Percentiles rank a stretch among this genome's conserved stretches.
These are phyloP conservation scores for Pseudopleuronectes americanus DNA, from an alignment of 2,797 vertebrate species.

Conservation along the genomic window DNA sequence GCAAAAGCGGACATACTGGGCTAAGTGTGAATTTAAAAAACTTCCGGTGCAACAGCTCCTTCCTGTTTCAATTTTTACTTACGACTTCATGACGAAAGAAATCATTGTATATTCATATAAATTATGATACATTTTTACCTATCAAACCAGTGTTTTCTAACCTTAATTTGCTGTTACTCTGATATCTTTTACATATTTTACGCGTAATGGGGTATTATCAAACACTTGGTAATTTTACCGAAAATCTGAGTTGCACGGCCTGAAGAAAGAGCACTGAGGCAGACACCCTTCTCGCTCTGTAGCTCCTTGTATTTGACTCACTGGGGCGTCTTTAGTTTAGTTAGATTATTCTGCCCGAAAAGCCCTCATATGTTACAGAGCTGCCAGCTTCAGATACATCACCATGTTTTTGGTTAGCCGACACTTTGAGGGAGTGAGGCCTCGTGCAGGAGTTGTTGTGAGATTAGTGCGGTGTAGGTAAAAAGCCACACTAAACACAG, in stretches of 20 bases:
- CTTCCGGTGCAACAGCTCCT: too few species aligned
- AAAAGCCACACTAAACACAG: slow-evolving; percentile 57
- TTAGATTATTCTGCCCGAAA: slow-evolving; percentile 16
- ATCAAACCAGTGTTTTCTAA: too few species aligned
- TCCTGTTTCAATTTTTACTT: too few species aligned
- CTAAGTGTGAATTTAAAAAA: too few species aligned
- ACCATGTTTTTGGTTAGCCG: slow-evolving; percentile 38
- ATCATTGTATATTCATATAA: too few species aligned
- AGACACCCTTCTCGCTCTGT: too few species aligned
- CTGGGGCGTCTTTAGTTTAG: slow-evolving; percentile 6
- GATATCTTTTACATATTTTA: background rate
- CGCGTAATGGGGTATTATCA: background rate
- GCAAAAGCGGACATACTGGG: too few species aligned
- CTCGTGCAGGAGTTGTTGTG: slow-evolving; percentile 36
- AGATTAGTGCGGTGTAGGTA: slow-evolving; percentile 59
- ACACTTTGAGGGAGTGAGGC: slow-evolving; percentile 24
- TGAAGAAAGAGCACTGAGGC: too few species aligned
- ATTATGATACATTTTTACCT: too few species aligned
- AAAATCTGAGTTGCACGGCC: background rate
- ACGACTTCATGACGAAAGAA: too few species aligned
- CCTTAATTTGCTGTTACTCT: too few species aligned
- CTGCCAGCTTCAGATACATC: slow-evolving; percentile 15
- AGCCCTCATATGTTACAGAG: slow-evolving; percentile 18
- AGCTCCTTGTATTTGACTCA: background rate
- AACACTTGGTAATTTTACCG: background rate